These are phyloP conservation scores for Dromiciops gliroides DNA, from an alignment of 2,113 vertebrate genomes.

Conservation along the genomic window DNA sequence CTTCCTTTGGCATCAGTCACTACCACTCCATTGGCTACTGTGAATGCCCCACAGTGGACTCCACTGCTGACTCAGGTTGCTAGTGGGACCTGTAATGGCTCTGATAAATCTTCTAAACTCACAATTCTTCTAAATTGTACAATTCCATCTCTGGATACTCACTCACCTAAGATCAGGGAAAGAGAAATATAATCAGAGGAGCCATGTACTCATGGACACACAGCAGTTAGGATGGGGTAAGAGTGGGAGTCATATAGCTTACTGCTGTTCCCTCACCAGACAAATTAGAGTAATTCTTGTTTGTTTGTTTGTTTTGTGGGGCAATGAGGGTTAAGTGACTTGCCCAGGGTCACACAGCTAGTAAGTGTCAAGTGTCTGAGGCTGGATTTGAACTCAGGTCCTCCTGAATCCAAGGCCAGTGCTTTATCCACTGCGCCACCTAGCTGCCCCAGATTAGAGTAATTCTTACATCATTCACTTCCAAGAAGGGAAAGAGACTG, in stretches of 20 bases:
- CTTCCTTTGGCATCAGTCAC: background rate
- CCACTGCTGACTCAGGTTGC: background rate
- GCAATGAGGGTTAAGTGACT: too few relatives aligned
- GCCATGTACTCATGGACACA: background rate
- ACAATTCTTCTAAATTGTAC: background rate
- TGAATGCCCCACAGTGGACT: background rate
- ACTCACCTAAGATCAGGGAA: background rate
- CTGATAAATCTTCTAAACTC: background rate
- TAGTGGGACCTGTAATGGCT: background rate
- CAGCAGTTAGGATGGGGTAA: too few relatives aligned
- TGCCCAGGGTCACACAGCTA: too few relatives aligned
- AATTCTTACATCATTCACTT: background rate
- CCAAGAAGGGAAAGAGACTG: background rate
- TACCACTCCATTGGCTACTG: background rate
- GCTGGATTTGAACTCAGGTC: too few relatives aligned
- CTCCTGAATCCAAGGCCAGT: too few relatives aligned
- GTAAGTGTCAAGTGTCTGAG: too few relatives aligned
- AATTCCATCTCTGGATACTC: background rate
- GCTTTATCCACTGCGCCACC: too few relatives aligned
- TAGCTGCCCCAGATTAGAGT: background rate
- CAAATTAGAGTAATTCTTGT: background rate
- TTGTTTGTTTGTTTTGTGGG: too few relatives aligned
- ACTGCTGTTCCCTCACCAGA: background rate
- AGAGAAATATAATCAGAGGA: background rate
- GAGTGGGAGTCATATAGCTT: background rate